Evolutionary conservation across 2,797 vertebrate genomes (phyloP), one percentile per base, ranked within the genome.

Genomic region (Sebastes minor): DNA sequence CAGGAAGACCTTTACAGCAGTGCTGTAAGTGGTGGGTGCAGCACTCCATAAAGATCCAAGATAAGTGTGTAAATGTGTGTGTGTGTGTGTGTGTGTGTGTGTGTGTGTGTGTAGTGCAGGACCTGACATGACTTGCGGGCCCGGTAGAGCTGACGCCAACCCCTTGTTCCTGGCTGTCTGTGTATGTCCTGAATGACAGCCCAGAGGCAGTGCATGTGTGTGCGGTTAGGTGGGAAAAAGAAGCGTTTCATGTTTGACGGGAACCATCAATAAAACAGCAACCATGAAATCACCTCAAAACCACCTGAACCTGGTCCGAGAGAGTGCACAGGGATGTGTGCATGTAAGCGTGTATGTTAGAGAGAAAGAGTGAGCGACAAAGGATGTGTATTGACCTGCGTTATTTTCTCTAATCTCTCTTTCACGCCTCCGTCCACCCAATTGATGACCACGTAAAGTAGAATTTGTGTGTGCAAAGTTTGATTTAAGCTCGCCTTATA

Each of bases 31-130:
- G 95, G 82, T 94, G 94, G 95, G 95, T 95, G 93, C 94, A 95
- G 94, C 89, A 89, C 88, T 78, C 94, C 93, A 94, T 96, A 96
- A 96, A 96, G 95, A 96, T 95, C 89, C 85, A 82, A 93, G 92
- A 93, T 93, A 94, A 95, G 85, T 91, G 89, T 88, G 88, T 77
- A 61, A 64, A 63, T 63, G 57, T 80, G 87, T 83, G 67, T 82
- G 66, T 63, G 22, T 76, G 81, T 63, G 42, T 76, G 61, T 75
- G 52, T 66, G 28, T 76, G 57, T 52, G 70, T 63, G 57, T 80
- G 87, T 83, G 67, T 82, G 62, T 64, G 46, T 77, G 62, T 64
- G 72, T 71, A 87, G 82, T 83, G 87, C 91, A 94, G 92, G 94
- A 94, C 87, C 85, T 92, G 94, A 95, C 95, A 89, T 86, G 92